Evolutionary conservation across 2,797 vertebrate species (phyloP), one percentile per base, ranked within the genome.

Genomic region (Limosa lapponica): DNA sequence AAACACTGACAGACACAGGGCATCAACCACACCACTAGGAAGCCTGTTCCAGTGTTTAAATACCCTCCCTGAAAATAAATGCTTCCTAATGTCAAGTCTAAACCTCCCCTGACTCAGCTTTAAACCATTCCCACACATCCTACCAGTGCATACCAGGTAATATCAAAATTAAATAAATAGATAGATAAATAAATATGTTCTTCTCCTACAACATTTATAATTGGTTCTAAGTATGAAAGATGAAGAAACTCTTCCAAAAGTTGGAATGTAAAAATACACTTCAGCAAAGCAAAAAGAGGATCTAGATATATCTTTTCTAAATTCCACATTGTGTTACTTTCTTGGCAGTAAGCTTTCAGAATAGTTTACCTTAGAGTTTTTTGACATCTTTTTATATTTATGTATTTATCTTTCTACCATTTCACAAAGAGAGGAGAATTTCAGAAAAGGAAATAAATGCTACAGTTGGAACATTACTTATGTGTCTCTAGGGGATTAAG

Each of bases 401-500:
- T 74, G 23, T 27, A 51, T 85, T 92, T 89, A 39, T 58, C 16
- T 93, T 91, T 91, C 17, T 73, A 52, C 8, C 5, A 13, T 44
- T 16, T 64, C 37, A 55, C 16, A 78, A 91, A 67, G 25, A 64
- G 36, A 91, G 8, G 8, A 92, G 23, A 86, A 74, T 48, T 93
- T 86, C 54, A 59, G 52, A 37, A 57, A 81, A 75, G 7, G 16
- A 79, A 89, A 57, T 44, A 82, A 94, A 57, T 6, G 13, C 12
- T 61, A 30, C 16, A 61, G 20, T 16, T 64, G 32, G 13, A 6
- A 91, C 15, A 71, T 59, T 69, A 54, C 28, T 66, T 37, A 71
- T 20, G 3, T 27, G 7, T 85, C n/a, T 71, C 82, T 43, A 22
- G 44, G 27, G 34, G 5, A n/a, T 71, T 74, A 80, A 73, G 44